A percentile compares a stretch with the other conserved stretches of the same genome.
phyloP scores from a whole-genome alignment of 2,888 invertebrate species.

The Odontocolon sp. region DNA sequence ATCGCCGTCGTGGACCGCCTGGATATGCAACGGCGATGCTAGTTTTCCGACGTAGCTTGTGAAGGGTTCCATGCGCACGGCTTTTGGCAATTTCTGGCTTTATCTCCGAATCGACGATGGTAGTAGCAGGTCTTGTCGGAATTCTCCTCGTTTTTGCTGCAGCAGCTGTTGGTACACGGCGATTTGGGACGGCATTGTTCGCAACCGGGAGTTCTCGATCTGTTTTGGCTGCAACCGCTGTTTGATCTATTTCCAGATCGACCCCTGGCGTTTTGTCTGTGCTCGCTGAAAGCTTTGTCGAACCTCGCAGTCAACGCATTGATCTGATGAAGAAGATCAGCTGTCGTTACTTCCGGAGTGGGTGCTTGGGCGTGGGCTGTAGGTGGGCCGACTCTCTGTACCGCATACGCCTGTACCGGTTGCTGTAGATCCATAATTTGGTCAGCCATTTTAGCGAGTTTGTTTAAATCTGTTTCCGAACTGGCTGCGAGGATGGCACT shows the following conservation, averaged over 20 bases:
- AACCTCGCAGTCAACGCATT: slow-evolving; percentile 11
- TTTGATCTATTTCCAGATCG: too few relatives aligned
- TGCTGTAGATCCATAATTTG: slow-evolving; percentile 34
- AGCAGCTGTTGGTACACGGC: neutral
- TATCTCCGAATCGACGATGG: slow-evolving; percentile 6
- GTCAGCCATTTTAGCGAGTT: slow-evolving; percentile 30
- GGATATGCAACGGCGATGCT: slow-evolving; percentile 21
- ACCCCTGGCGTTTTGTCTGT: too few relatives aligned
- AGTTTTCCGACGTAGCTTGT: slow-evolving; percentile 21
- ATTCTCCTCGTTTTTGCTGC: neutral
- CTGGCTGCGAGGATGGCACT: slow-evolving; percentile 33
- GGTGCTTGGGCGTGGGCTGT: neutral
- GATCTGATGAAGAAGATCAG: slow-evolving; percentile 8
- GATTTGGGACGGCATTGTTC: neutral
- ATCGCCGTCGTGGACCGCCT: slow-evolving; percentile 34
- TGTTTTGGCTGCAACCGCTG: neutral
- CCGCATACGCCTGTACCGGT: neutral
- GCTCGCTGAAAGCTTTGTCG: slow-evolving; percentile 11
- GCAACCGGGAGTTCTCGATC: neutral
- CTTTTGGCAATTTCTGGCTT: neutral
- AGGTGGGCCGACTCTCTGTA: too few relatives aligned
- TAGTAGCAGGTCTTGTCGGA: slow-evolving; percentile 6
- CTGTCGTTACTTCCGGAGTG: neutral
- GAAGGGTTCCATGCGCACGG: neutral
- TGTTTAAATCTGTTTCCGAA: slow-evolving; percentile 6